phyloP scores from a whole-genome alignment of 2,797 vertebrate species.

The Phoxinus dragarum region DNA sequence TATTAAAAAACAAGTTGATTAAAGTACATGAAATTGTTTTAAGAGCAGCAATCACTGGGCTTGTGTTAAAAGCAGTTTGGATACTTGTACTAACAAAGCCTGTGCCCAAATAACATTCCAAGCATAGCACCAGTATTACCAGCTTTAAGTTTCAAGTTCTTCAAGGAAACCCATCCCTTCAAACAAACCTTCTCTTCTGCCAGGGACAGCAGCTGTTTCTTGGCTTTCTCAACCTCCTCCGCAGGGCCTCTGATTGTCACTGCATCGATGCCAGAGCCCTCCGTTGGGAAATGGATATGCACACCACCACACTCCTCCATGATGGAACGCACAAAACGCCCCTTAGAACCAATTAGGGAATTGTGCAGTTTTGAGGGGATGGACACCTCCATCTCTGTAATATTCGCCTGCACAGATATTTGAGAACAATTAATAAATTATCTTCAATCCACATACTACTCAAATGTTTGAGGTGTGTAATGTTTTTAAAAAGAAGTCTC shows the following conservation, averaged over 20 bases:
- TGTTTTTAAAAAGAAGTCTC: neutral
- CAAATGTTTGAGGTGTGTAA: neutral
- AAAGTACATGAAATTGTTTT: neutral
- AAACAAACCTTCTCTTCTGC: slow-evolving; percentile 95
- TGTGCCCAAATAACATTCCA: neutral
- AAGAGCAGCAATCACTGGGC: neutral
- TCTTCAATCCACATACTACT: neutral
- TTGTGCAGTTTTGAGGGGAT: slow-evolving; percentile 98
- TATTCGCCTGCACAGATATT: slow-evolving; percentile 86
- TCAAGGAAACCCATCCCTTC: slow-evolving; percentile 48
- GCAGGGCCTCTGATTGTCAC: slow-evolving; percentile 94
- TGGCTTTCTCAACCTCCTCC: slow-evolving; percentile 96
- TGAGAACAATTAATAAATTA: neutral
- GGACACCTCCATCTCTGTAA: slow-evolving; percentile 93
- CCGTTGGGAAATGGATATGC: slow-evolving; percentile 97
- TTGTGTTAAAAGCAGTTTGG: slow-evolving; percentile 15
- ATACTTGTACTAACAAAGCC: slow-evolving; percentile 11
- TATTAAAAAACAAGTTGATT: slow-evolving; percentile 60
- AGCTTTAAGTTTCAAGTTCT: slow-evolving; percentile 29
- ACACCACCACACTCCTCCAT: slow-evolving; percentile 99
- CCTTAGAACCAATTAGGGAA: slow-evolving; percentile 96
- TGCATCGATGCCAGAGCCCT: slow-evolving; percentile 95
- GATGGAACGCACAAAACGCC: slow-evolving; percentile 96
- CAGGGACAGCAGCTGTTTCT: slow-evolving; percentile 92
- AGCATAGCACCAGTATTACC: neutral